Base-by-base conservation (phyloP, 2,888 invertebrate genomes). In the Hetaerina titia region DNA sequence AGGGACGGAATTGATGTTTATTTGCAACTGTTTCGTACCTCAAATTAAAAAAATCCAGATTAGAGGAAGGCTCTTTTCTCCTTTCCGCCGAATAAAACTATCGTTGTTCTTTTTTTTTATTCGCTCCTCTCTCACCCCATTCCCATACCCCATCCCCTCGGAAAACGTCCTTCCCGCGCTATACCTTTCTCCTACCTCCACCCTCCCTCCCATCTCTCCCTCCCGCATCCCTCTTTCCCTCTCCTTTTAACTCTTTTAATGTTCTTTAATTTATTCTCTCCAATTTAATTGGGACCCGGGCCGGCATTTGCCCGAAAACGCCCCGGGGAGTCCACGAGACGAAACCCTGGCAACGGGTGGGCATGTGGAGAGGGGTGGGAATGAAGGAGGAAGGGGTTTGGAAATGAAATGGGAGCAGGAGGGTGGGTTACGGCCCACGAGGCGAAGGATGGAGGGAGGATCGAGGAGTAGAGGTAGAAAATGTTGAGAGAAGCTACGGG, bases 181-280 rank as follows among this genome's bases (percentile, higher is more conserved):
- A 25, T n/a, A n/a, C 81, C 81, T 81, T 31, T n/a, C 64, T 31
- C 45, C 25, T 11, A n/a, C 69, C 69, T 56, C 19, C 22, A 31
- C 92, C 56, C 22, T 11, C 74, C n/a, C n/a, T 69, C 22, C 31
- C 31, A 17, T 9, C 56, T 57, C 89, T 15, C 89, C 69, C 64
- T 19, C n/a, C 22, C 92, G 19, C 19, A 13, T 15, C 69, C n/a
- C 69, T 5, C 92, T 22, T 31, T n/a, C 25, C 60, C 60, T n/a
- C 74, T 74, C 74, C 69, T 74, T 92, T 92, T 92, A 92, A 92
- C 92, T 92, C 92, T 92, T 92, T 92, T 92, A 92, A 92, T 92
- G 92, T 92, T 92, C 92, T 92, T 92, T 92, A 92, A 92, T 92
- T 92, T 92, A 92, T 92, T 92, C 92, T 92, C 92, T 92, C 69